These are phyloP conservation scores for Colossoma macropomum DNA, from an alignment of 2,113 vertebrate species.

Conservation along the genomic window DNA sequence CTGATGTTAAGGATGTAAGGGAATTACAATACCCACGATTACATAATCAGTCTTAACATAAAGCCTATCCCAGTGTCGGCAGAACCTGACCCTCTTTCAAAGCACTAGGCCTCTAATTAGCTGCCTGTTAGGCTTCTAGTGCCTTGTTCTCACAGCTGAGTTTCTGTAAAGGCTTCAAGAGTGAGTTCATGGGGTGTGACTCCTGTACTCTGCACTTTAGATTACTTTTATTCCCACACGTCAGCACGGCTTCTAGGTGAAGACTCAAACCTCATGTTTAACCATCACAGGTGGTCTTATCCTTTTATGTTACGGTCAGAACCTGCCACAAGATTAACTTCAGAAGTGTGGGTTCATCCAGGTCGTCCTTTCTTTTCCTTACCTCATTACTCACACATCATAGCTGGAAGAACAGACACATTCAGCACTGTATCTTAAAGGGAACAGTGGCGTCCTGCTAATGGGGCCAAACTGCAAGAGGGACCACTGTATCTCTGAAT, in stretches of 20 bases:
- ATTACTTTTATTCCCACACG: constrained; percentile 11
- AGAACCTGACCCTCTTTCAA: constrained; percentile 22
- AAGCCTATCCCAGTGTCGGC: not conserved
- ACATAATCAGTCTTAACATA: not conserved
- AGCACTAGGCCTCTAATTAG: not conserved
- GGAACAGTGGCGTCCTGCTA: not conserved
- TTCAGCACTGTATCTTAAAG: not conserved
- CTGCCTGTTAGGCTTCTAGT: not conserved
- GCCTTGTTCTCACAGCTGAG: not conserved
- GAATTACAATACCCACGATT: constrained; percentile 4
- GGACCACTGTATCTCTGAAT: not conserved
- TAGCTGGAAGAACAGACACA: not conserved
- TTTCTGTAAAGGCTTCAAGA: not conserved
- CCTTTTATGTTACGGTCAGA: not conserved
- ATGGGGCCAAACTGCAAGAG: not conserved
- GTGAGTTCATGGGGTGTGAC: not conserved
- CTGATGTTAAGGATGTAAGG: not conserved
- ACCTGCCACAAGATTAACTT: not conserved
- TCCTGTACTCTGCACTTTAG: constrained; percentile 2
- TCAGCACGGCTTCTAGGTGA: not conserved
- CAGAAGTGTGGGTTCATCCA: not conserved
- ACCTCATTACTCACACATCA: not conserved
- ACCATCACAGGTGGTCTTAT: not conserved
- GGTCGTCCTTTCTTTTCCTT: not conserved
- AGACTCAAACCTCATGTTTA: not conserved